A percentile compares a stretch with the other conserved stretches of the same genome.
Evolutionary conservation across 2,797 vertebrate species (phyloP).

Genomic region (Gobio occitaniae): DNA sequence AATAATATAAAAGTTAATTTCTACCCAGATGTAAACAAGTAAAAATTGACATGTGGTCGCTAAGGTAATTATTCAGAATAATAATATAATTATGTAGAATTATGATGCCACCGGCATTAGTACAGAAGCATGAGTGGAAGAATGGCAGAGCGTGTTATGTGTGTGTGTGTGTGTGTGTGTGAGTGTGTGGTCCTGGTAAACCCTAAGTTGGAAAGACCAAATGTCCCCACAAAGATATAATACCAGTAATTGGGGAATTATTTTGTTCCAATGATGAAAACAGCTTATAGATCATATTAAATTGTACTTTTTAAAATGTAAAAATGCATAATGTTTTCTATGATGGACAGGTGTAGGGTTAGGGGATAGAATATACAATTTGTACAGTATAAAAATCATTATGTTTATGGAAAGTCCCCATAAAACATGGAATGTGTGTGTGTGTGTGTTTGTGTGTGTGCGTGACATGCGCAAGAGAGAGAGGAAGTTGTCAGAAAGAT

Average conservation of each 20-base stretch:
- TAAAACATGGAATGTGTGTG: not conserved
- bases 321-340: too few species aligned
- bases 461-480: not conserved
- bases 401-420: not conserved
- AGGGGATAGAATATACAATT: not conserved
- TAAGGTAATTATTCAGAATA: conserved; percentile 21
- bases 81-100: conserved; percentile 47
- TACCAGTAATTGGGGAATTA: not conserved
- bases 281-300: not conserved
- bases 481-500: conserved; percentile 29
- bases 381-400: too few species aligned
- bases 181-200: not conserved
- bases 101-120: not conserved
- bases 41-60: not conserved
- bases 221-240: not conserved
- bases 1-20: not conserved
- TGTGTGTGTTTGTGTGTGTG: not conserved
- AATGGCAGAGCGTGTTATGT: not conserved
- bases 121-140: conserved; percentile 39
- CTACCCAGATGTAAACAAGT: not conserved
- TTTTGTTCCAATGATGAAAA: not conserved
- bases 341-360: not conserved
- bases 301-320: too few species aligned
- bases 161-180: not conserved
- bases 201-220: too few species aligned